Evolutionary conservation across 2,797 vertebrate species (phyloP), one percentile per base, ranked within the genome.

Genomic region (Cyprinodon diabolis): DNA sequence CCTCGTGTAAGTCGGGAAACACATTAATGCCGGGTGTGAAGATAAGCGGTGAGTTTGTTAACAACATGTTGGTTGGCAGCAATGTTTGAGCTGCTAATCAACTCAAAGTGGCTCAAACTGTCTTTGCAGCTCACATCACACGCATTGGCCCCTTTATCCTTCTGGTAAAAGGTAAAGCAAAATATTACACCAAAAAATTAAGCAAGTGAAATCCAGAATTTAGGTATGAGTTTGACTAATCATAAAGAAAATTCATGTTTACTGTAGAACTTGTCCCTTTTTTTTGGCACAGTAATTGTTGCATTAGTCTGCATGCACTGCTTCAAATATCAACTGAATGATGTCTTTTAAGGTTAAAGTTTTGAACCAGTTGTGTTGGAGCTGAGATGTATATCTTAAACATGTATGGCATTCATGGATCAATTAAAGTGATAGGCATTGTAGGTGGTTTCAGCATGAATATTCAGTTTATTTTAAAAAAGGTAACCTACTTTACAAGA

Each of bases 1-100:
- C 40, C 40, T 43, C 45, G 19, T 45, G 10, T 65, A n/a, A 65
- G 62, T n/a, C 21, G 62, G 62, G 62, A 45, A 21, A 65, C 62
- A 65, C 62, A 45, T 65, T 65, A 65, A 13, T 65, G 40, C 35
- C 37, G 45, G 40, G 62, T 65, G 40, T 63, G 60, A 63, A 63
- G 37, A 63, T 63, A 11, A 19, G 19, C 2, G 45, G 11, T 23
- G 40, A 45, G 37, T 63, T 63, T 63, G 60, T 40, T n/a, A 43
- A 63, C 40, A 45, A 63, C 11, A 21, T 43, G 37, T 21, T 45
- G 60, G 10, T 45, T 45, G 45, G 60, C 60, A 45, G 17, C 11
- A 43, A 4, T 63, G 10, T 45, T 63, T 45, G 40, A 23, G 21
- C 60, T 21, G 60, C 37, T 63, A 63, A 63, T 63, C 19, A 45